These are phyloP conservation scores for Eupithecia centaureata DNA, from an alignment of 2,888 invertebrate species.

Conservation along the genomic window DNA sequence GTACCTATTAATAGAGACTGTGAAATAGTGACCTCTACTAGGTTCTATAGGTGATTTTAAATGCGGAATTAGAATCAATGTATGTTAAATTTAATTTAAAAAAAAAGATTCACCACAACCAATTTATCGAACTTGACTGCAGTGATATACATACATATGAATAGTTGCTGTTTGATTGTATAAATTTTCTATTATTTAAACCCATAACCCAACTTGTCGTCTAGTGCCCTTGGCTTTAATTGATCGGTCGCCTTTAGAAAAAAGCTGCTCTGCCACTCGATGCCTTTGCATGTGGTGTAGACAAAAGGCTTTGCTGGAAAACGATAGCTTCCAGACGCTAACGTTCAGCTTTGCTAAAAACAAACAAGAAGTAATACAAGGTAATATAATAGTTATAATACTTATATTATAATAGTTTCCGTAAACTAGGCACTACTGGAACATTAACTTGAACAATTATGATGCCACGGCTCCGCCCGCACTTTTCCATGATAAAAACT, in stretches of 20 bases:
- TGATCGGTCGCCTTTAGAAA: slow-evolving; percentile 52
- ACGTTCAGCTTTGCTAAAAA: background rate
- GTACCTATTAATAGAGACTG: slow-evolving; percentile 49
- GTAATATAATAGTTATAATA: too few relatives aligned
- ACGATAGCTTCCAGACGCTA: background rate
- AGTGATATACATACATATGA: too few relatives aligned
- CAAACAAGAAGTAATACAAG: background rate
- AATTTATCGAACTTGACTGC: too few relatives aligned
- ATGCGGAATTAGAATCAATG: background rate
- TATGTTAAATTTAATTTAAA: background rate
- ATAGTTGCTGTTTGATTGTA: too few relatives aligned
- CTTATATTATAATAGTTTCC: background rate
- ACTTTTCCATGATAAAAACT: background rate
- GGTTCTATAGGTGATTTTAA: background rate
- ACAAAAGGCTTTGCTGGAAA: background rate
- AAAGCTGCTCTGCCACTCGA: slow-evolving; percentile 37
- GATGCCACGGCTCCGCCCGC: background rate
- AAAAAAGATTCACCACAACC: too few relatives aligned
- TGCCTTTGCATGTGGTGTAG: background rate
- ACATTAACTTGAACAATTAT: background rate
- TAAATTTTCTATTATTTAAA: too few relatives aligned
- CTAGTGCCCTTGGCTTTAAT: slow-evolving; percentile 52
- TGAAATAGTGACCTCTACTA: slow-evolving; percentile 9
- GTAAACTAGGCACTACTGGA: background rate
- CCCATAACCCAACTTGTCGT: slow-evolving; percentile 47